Evolutionary conservation across 2,888 invertebrate genomes (phyloP).

Genomic region (Drosophila greeni): DNA sequence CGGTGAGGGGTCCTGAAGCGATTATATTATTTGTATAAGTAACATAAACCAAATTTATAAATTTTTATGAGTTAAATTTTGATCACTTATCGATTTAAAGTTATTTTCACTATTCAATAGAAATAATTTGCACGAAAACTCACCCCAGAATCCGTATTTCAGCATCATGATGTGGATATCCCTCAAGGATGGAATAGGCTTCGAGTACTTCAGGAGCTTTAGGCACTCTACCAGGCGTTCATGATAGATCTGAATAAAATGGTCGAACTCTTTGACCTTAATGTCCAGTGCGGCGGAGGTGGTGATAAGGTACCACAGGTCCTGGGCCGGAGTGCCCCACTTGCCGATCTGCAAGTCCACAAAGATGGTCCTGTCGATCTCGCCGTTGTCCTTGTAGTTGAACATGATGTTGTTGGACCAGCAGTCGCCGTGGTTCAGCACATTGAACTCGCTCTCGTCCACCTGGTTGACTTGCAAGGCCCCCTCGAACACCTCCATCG

Average conservation of each 20-base stretch:
- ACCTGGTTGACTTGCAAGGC: conserved; percentile 21
- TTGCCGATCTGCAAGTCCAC: conserved; percentile 71
- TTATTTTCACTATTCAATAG: background rate
- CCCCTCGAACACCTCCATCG: conserved; percentile 15
- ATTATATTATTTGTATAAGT: too few species aligned
- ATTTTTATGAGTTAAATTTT: background rate
- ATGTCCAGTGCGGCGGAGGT: conserved; percentile 63
- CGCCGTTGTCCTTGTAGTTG: conserved; percentile 52
- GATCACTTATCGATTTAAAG: too few species aligned
- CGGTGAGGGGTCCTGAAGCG: conserved; percentile 57
- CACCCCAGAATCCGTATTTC: conserved; percentile 66
- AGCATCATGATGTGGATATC: conserved; percentile 64
- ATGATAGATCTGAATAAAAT: conserved; percentile 68
- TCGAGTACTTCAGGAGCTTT: conserved; percentile 59
- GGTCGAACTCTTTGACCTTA: conserved; percentile 66
- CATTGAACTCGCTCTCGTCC: conserved; percentile 58
- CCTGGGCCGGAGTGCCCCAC: conserved; percentile 71
- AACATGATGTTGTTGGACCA: conserved; percentile 75
- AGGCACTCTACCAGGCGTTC: conserved; percentile 62
- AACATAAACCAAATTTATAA: background rate
- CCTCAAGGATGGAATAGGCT: conserved; percentile 59
- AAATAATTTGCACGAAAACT: background rate
- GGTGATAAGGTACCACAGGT: conserved; percentile 67
- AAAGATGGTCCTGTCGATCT: conserved; percentile 56
- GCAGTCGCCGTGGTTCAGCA: conserved; percentile 73